Conservation (phyloP, 2,888 invertebrate species). For the Blastobasis lacticolella region DNA sequence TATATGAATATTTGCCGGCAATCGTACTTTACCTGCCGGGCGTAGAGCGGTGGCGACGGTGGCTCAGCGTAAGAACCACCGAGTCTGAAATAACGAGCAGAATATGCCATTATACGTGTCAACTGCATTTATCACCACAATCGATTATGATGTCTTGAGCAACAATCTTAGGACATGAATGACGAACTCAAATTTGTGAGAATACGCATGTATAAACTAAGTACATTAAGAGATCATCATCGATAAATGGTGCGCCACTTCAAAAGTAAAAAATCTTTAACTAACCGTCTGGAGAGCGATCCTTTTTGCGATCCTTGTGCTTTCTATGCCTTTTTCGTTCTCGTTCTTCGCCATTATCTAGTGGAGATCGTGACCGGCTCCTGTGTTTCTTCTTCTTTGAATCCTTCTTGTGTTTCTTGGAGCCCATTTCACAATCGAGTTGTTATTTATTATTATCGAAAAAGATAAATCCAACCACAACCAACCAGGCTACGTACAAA, state of each 20-base stretch:
- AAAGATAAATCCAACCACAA: no score
- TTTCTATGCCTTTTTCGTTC: slow-evolving; percentile 68
- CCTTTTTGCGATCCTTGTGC: slow-evolving; percentile 71
- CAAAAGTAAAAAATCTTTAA: slow-evolving; percentile 22
- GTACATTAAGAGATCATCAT: slow-evolving; percentile 34
- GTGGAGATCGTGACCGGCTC: slow-evolving; percentile 72
- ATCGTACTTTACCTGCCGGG: slow-evolving; percentile 44
- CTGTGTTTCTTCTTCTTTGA: slow-evolving; percentile 79
- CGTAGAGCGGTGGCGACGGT: slow-evolving; percentile 24
- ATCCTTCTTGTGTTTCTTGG: slow-evolving; percentile 82
- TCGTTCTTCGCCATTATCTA: slow-evolving; percentile 69
- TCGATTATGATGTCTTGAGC: slow-evolving; percentile 30
- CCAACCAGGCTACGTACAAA: no score
- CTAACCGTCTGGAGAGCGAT: slow-evolving; percentile 75
- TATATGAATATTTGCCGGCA: background rate
- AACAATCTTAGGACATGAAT: background rate
- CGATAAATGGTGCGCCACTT: slow-evolving; percentile 29
- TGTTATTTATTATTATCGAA: no score
- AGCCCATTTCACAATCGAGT: slow-evolving; percentile 70
- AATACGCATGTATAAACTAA: no score
- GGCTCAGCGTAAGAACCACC: slow-evolving; percentile 56
- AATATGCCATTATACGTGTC: slow-evolving; percentile 67
- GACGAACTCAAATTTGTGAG: no score
- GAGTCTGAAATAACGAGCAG: slow-evolving; percentile 72
- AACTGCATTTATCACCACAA: slow-evolving; percentile 36